Evolutionary conservation across 2,113 vertebrate genomes (phyloP).

Genomic region (Todiramphus chloris): DNA sequence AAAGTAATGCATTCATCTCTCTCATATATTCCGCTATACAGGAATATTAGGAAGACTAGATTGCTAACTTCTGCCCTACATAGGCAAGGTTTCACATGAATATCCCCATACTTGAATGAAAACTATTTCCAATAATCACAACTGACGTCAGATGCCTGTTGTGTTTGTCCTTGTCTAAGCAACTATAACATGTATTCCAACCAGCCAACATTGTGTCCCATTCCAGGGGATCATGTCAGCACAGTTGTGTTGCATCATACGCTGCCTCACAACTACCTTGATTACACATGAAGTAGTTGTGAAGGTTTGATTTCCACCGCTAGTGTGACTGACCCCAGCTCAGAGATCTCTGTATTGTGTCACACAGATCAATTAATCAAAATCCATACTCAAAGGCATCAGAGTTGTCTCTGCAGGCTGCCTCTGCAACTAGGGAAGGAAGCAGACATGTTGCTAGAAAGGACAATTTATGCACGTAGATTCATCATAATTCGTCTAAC

Average conservation of each 20-base stretch:
- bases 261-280: neutral
- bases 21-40: neutral
- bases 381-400: fast-evolving
- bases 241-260: neutral
- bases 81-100: neutral
- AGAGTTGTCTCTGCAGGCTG: neutral
- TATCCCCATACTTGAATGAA: neutral
- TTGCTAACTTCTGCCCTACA: neutral
- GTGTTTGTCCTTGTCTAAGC: neutral
- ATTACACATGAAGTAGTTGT: neutral
- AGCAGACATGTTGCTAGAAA: neutral
- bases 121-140: neutral
- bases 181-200: neutral
- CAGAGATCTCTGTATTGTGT: neutral
- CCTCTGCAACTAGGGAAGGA: neutral
- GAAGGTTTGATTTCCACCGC: neutral
- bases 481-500: neutral
- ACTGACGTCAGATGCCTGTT: neutral
- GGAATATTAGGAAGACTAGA: neutral
- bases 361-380: neutral
- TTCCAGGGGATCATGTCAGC: neutral
- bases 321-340: neutral
- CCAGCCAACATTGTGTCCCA: fast-evolving
- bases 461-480: neutral
- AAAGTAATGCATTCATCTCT: neutral